Evolutionary conservation across 1,140 invertebrate genomes (phyloP), one percentile per base, ranked within the genome.

Genomic region (Pteromalus puparum): DNA sequence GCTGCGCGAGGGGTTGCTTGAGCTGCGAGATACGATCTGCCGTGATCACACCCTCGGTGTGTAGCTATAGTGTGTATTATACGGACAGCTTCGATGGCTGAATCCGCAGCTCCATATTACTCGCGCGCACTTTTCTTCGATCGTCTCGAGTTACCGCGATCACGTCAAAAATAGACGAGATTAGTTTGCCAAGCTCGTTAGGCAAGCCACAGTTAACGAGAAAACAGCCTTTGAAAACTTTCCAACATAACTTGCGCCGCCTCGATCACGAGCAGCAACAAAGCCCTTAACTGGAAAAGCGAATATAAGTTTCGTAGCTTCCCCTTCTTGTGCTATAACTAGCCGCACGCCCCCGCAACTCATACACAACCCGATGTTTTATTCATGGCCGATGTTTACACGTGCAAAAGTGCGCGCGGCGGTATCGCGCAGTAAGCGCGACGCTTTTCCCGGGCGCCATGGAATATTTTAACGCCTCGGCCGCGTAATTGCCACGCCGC

Each of bases 391-490:
- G 85, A 82, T 86, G 87, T 82, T 70, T 86, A 87, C 83, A 67
- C 68, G 67, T 53, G 72, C 84, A 86, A 91, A 91, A 90, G 78
- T 72, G 65, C 89, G 86, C 86, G 73, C 79, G 86, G 28, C 34
- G 24, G 10, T 15, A 61, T 12, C 1, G 18, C 81, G 26, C 87
- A 88, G 87, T 88, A 91, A 89, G 87, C 85, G 86, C 86, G 86
- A 87, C 82, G 84, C 90, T 90, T 92, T 92, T 89, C 89, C 88
- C 85, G 79, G 46, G 84, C 88, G 89, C 86, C 86, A 85, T 87
- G 87, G 90, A 91, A 92, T 91, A 91, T 90, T 89, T 91, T 91
- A 90, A 89, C 91, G 87, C 90, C 88, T 88, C 85, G 83, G 77
- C 87, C 13, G 48, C 48, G 13, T 90, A 91, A 92, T 92, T 90